A percentile compares a stretch with the other conserved stretches of the same genome.
Evolutionary conservation across 2,113 vertebrate species (phyloP).

Genomic region (Sebastes fasciatus): DNA sequence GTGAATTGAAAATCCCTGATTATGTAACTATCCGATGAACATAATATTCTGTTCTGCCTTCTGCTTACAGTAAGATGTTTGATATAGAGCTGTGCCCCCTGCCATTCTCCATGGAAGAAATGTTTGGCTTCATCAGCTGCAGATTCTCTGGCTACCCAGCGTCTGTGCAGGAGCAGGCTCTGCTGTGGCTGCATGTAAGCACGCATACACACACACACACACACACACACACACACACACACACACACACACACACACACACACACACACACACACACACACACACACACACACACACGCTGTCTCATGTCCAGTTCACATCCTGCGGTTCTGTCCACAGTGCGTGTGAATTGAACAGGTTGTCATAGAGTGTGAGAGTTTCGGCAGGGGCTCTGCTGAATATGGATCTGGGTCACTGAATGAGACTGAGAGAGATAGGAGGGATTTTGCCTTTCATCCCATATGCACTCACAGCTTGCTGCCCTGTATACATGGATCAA

Average conservation of each 20-base stretch:
- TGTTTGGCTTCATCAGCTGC: slow-evolving; percentile 99
- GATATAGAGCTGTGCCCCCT: slow-evolving; percentile 98
- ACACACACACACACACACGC: background rate
- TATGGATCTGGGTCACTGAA: slow-evolving; percentile 83
- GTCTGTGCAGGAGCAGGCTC: slow-evolving; percentile 97
- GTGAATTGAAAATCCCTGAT: background rate
- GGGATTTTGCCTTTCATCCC: slow-evolving; percentile 63
- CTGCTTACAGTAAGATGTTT: slow-evolving; percentile 95
- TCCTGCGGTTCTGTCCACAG: slow-evolving; percentile 69
- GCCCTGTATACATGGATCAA: slow-evolving; percentile 59
- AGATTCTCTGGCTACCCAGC: slow-evolving; percentile 97
- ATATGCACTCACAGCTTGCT: slow-evolving; percentile 68
- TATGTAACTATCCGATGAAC: background rate
- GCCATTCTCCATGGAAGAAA: slow-evolving; percentile 99
- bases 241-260: slow-evolving; percentile 16
- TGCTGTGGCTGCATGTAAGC: slow-evolving; percentile 98
- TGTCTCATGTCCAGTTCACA: slow-evolving; percentile 31
- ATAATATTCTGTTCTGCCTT: slow-evolving; percentile 24
- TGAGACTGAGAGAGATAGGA: slow-evolving; percentile 55
- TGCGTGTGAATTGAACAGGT: slow-evolving; percentile 80
- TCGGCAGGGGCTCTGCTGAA: slow-evolving; percentile 74
- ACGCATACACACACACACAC: slow-evolving; percentile 37
- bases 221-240: slow-evolving; percentile 39
- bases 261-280: background rate
- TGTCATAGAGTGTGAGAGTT: slow-evolving; percentile 68